phyloP scores from a whole-genome alignment of 2,888 invertebrate species.

The Pristionchus japonicus region DNA sequence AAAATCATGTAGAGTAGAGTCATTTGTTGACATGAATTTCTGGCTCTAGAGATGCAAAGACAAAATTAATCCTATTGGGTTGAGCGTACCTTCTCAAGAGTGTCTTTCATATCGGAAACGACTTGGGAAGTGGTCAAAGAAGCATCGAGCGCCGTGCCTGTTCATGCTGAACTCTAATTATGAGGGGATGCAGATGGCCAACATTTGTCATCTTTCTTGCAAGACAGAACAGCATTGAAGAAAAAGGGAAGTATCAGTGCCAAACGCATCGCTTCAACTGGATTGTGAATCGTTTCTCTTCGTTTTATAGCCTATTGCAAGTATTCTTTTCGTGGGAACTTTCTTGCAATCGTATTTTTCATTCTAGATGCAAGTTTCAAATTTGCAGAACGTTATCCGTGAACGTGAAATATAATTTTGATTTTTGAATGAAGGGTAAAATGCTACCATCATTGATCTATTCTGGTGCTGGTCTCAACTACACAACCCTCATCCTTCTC shows the following conservation, averaged over 20 bases:
- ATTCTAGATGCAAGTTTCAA: too few relatives aligned
- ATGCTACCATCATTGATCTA: neutral
- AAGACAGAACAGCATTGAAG: neutral
- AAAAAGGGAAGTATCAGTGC: too few relatives aligned
- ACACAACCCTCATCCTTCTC: neutral
- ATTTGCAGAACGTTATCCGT: neutral
- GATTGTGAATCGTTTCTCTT: too few relatives aligned
- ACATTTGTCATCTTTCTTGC: neutral
- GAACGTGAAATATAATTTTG: neutral
- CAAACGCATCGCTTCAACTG: too few relatives aligned
- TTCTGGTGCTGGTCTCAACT: neutral
- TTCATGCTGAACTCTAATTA: too few relatives aligned
- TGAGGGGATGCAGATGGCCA: neutral
- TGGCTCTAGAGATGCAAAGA: neutral
- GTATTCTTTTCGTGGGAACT: too few relatives aligned
- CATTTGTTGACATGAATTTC: neutral
- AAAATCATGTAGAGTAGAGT: neutral
- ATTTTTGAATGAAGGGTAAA: neutral
- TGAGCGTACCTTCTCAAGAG: neutral
- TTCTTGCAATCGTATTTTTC: too few relatives aligned
- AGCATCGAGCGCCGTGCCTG: too few relatives aligned
- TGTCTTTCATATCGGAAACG: neutral
- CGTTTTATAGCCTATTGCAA: too few relatives aligned
- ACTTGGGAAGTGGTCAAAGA: neutral
- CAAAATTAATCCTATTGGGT: too few relatives aligned